These are phyloP conservation scores for Lithophane ornitopus DNA, from an alignment of 2,888 invertebrate species.

Conservation along the genomic window DNA sequence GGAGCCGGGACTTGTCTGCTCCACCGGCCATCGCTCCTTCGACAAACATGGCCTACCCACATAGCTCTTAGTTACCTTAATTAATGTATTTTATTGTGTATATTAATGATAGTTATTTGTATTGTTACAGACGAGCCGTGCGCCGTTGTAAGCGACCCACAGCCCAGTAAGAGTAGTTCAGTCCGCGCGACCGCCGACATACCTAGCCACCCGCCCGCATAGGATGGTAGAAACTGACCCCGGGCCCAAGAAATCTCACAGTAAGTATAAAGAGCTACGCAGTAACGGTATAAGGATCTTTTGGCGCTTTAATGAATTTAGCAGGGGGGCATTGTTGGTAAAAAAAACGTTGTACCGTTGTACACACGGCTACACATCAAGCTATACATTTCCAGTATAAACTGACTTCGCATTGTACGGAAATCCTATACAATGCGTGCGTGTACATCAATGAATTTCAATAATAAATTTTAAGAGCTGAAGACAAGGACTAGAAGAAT, in stretches of 20 bases:
- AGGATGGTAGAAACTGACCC: constrained; percentile 98
- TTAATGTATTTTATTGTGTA: neutral
- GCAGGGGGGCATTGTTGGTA: neutral
- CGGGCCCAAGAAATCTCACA: constrained; percentile 94
- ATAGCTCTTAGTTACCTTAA: no score
- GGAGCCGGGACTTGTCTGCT: neutral
- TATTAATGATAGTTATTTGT: constrained; percentile 27
- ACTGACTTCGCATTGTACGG: no score
- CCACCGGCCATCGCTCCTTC: neutral
- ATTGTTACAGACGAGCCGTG: constrained; percentile 84
- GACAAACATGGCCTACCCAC: neutral
- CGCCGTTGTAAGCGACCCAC: constrained; percentile 84
- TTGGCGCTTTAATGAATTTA: neutral
- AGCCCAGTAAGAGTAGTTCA: constrained; percentile 77
- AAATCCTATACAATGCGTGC: no score
- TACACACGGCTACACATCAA: no score
- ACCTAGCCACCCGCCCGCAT: constrained; percentile 91
- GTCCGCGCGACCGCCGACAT: constrained; percentile 81
- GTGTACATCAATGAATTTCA: neutral
- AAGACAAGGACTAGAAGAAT: neutral
- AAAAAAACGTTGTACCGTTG: neutral
- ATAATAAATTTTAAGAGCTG: no score
- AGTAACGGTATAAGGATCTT: no score
- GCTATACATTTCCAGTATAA: no score
- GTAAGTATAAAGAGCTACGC: constrained; percentile 84